A percentile compares a stretch with the other conserved stretches of the same genome.
phyloP scores from a whole-genome alignment of 1,140 invertebrate genomes.

The Philotrypesis tridentata region DNA sequence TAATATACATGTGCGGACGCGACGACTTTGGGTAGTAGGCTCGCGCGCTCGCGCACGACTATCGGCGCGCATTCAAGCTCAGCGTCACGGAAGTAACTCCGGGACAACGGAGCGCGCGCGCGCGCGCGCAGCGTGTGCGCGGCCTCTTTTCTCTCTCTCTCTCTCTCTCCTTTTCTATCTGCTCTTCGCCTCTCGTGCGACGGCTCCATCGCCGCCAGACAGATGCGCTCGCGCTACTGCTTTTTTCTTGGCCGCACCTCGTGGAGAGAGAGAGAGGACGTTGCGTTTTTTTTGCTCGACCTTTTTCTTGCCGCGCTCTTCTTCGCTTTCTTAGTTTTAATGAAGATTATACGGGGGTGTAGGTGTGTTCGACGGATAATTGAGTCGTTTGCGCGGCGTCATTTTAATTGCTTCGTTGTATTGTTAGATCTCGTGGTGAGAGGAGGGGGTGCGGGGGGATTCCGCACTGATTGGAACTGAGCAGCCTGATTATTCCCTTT shows the following conservation, averaged over 20 bases:
- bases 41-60: constrained; percentile 67
- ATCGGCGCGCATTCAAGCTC: constrained; percentile 72
- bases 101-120: constrained; percentile 68
- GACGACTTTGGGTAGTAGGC: constrained; percentile 70
- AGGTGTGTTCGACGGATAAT: neutral
- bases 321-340: constrained; percentile 17
- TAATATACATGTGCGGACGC: constrained; percentile 16
- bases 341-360: neutral
- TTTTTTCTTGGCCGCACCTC: constrained; percentile 2
- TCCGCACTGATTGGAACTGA: neutral
- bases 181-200: neutral
- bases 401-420: constrained; percentile 14
- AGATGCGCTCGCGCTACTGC: neutral
- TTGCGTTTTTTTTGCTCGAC: no score
- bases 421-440: constrained; percentile 3
- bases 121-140: no score
- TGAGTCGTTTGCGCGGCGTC: neutral
- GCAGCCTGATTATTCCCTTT: neutral
- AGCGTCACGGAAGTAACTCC: constrained; percentile 73
- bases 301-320: neutral
- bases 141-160: neutral
- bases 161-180: no score
- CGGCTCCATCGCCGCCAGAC: neutral
- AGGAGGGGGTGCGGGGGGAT: no score
- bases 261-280: neutral